These are phyloP conservation scores for Neotoxoptera formosana DNA, from an alignment of 1,140 invertebrate species.

Conservation along the genomic window DNA sequence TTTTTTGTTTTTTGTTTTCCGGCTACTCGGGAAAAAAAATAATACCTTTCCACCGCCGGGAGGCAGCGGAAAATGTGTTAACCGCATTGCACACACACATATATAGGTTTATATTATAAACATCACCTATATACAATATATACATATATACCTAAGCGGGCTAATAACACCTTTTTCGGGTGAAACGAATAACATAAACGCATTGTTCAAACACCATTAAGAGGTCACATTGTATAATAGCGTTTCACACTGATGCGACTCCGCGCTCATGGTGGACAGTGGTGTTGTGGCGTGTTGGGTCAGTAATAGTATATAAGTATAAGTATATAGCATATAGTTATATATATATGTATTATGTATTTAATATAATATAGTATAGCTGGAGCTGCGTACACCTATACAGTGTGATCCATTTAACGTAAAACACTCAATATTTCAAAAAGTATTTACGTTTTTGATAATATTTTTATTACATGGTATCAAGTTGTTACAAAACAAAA, in stretches of 20 bases:
- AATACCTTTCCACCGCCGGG: neutral
- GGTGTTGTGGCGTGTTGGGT: neutral
- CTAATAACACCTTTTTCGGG: conserved; percentile 45
- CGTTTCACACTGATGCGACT: conserved; percentile 22
- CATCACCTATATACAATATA: too few relatives aligned
- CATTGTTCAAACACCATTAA: conserved; percentile 48
- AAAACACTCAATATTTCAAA: too few relatives aligned
- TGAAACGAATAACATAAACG: conserved; percentile 36
- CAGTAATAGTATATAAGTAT: neutral
- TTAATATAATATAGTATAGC: neutral
- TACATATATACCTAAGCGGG: neutral
- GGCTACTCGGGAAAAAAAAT: neutral
- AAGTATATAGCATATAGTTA: too few relatives aligned
- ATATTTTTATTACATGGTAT: too few relatives aligned
- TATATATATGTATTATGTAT: neutral
- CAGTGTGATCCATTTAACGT: too few relatives aligned
- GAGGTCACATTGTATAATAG: conserved; percentile 25
- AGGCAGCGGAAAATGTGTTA: neutral
- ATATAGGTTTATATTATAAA: neutral
- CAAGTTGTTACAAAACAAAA: too few relatives aligned
- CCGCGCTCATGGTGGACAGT: neutral
- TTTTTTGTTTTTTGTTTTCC: neutral
- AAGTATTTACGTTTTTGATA: too few relatives aligned
- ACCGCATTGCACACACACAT: neutral
- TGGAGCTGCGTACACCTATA: neutral